phyloP scores from a whole-genome alignment of 2,797 vertebrate genomes.

The Knipowitschia caucasica region DNA sequence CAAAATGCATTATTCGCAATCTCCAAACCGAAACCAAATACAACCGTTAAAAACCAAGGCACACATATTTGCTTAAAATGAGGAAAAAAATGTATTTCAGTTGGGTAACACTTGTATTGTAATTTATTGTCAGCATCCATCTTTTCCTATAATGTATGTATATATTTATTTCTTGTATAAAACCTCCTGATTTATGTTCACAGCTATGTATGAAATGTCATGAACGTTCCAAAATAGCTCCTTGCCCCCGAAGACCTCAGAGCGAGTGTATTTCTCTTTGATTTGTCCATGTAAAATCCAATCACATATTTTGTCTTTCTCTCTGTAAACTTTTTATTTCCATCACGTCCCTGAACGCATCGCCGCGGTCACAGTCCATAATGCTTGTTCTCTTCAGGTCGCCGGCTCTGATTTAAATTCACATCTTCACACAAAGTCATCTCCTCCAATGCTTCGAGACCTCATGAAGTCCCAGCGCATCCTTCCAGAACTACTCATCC shows the following conservation, averaged over 20 bases:
- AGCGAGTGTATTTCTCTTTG: constrained; percentile 1
- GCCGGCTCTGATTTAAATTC: constrained; percentile 17
- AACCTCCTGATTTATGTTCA: not conserved
- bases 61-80: not conserved
- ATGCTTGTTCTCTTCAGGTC: constrained; percentile 14
- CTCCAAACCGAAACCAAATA: too few relatives aligned
- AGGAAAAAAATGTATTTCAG: not conserved
- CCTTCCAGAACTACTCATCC: constrained; percentile 29
- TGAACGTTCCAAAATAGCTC: constrained; percentile 7
- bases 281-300: constrained; percentile 21
- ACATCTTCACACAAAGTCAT: constrained; percentile 31
- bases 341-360: constrained; percentile 25
- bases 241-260: too few relatives aligned
- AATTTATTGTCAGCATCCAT: not conserved
- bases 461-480: constrained; percentile 10
- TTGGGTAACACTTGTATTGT: not conserved
- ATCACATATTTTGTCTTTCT: constrained; percentile 24
- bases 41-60: too few relatives aligned
- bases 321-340: constrained; percentile 21
- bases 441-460: constrained; percentile 8
- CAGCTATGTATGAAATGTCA: not conserved
- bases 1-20: too few relatives aligned
- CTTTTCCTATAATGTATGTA: not conserved
- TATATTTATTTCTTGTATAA: not conserved
- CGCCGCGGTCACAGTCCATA: constrained; percentile 27